A percentile compares a stretch with the other conserved stretches of the same genome.
phyloP scores from a whole-genome alignment of 2,888 invertebrate genomes.

The Rhagonycha fulva region DNA sequence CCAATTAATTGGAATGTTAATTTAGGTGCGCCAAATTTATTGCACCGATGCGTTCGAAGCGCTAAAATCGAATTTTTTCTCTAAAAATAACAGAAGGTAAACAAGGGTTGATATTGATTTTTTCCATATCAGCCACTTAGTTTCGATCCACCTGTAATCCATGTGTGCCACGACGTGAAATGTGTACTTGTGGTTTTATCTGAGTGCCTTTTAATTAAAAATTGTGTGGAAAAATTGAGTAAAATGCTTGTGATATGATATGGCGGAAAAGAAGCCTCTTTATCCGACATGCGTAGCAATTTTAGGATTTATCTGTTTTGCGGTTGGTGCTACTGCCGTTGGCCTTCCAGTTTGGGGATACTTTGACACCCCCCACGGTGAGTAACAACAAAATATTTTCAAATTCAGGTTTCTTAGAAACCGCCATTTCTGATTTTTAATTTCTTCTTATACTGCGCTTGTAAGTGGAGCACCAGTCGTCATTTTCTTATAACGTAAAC shows the following conservation, averaged over 20 bases:
- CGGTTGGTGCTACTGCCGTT: slow-evolving; percentile 80
- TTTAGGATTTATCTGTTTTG: slow-evolving; percentile 78
- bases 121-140: slow-evolving; percentile 36
- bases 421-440: background rate
- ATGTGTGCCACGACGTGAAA: slow-evolving; percentile 42
- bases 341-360: slow-evolving; percentile 88
- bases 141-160: slow-evolving; percentile 5
- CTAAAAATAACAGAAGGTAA: background rate
- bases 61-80: slow-evolving; percentile 33
- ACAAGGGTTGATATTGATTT: slow-evolving; percentile 38
- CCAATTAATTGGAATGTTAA: slow-evolving; percentile 35
- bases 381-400: slow-evolving; percentile 1
- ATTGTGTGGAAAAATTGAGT: background rate
- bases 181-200: slow-evolving; percentile 46
- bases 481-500: background rate
- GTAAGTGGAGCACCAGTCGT: background rate
- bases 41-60: slow-evolving; percentile 19
- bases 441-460: background rate
- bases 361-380: slow-evolving; percentile 61
- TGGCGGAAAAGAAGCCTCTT: slow-evolving; percentile 68
- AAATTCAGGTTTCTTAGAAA: background rate
- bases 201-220: slow-evolving; percentile 37
- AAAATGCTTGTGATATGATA: slow-evolving; percentile 50
- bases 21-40: slow-evolving; percentile 26
- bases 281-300: slow-evolving; percentile 71